phyloP scores from a whole-genome alignment of 2,888 invertebrate genomes.

The Sarcophaga variegata region DNA sequence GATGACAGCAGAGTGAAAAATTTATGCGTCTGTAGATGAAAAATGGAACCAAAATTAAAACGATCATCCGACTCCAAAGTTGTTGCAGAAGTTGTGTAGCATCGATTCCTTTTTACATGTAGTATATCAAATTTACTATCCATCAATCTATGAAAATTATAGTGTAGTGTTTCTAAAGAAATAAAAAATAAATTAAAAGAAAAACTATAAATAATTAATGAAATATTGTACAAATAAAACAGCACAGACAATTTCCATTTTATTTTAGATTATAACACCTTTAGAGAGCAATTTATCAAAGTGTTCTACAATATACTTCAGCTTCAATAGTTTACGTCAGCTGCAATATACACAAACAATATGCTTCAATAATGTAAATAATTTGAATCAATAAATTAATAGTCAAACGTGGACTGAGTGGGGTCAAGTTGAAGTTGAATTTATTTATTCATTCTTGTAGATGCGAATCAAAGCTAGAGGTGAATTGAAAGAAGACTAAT shows the following conservation, averaged over 20 bases:
- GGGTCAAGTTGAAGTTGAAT: neutral
- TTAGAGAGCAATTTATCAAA: constrained; percentile 36
- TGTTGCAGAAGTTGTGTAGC: too few relatives aligned
- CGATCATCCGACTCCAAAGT: too few relatives aligned
- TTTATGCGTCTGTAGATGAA: too few relatives aligned
- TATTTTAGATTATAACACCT: constrained; percentile 32
- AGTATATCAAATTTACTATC: too few relatives aligned
- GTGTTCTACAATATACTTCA: constrained; percentile 10
- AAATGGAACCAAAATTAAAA: too few relatives aligned
- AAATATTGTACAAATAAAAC: neutral
- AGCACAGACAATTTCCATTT: neutral
- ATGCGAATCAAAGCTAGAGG: neutral
- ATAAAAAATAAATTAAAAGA: too few relatives aligned
- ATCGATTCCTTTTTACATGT: too few relatives aligned
- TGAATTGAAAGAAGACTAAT: too few relatives aligned
- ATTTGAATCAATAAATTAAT: constrained; percentile 20
- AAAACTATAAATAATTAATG: neutral
- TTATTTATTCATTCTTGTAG: constrained; percentile 14
- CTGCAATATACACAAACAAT: constrained; percentile 39
- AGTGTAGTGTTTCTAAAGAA: too few relatives aligned
- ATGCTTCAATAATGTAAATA: constrained; percentile 4
- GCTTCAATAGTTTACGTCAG: constrained; percentile 25
- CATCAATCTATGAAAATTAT: too few relatives aligned
- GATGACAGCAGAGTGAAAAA: too few relatives aligned
- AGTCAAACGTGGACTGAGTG: neutral